These are phyloP conservation scores for Apomyelois bistriatella DNA, from an alignment of 2,888 invertebrate genomes.

Conservation along the genomic window DNA sequence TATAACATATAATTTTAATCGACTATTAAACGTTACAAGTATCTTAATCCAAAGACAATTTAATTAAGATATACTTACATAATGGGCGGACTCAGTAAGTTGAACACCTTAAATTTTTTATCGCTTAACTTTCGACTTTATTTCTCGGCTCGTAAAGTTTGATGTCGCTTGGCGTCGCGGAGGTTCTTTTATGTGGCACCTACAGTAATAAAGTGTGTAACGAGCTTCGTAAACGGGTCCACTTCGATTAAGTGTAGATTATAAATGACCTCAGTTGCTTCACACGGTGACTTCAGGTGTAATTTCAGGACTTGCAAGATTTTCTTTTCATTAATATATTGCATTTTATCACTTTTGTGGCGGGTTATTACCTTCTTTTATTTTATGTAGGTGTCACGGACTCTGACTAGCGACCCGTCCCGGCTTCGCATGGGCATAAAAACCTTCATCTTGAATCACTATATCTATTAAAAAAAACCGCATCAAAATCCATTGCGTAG, in stretches of 20 bases:
- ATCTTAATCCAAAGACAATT: constrained; percentile 26
- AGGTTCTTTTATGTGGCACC: constrained; percentile 30
- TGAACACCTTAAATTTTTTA: constrained; percentile 22
- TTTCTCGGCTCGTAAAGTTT: constrained; percentile 20
- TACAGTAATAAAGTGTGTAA: constrained; percentile 27
- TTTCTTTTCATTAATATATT: not conserved
- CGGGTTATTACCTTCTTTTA: too few species aligned
- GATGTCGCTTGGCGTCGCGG: constrained; percentile 18
- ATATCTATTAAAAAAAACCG: too few species aligned
- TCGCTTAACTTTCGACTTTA: constrained; percentile 21
- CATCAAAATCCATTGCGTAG: too few species aligned
- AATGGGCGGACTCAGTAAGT: constrained; percentile 20
- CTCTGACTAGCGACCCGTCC: too few species aligned
- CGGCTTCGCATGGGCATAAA: too few species aligned
- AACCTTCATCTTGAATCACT: too few species aligned
- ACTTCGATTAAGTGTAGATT: constrained; percentile 28
- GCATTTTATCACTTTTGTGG: too few species aligned
- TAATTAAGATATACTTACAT: constrained; percentile 28
- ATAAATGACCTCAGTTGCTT: constrained; percentile 26
- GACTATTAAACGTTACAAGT: constrained; percentile 19
- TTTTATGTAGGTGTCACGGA: too few species aligned
- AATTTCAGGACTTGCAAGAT: constrained; percentile 1
- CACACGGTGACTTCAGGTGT: constrained; percentile 16
- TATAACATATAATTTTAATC: constrained; percentile 4
- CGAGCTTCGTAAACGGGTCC: constrained; percentile 27